Evolutionary conservation across 2,888 invertebrate species (phyloP).

Genomic region (Dolomedes plantarius): DNA sequence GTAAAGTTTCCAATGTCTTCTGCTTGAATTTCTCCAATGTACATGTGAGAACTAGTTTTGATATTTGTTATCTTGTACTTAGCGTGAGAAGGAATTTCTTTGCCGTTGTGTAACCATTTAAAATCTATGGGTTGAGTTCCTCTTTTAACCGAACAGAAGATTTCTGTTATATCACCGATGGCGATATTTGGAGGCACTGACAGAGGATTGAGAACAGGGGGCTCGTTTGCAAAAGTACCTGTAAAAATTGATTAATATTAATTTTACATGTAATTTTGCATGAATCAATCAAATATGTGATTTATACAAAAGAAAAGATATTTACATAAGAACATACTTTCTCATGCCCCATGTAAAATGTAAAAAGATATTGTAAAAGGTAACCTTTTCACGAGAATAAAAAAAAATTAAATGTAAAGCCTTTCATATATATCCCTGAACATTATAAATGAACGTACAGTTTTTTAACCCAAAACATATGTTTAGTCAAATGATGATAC

Average conservation of each 20-base stretch:
- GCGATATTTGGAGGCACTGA: conserved; percentile 28
- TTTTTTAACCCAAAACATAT: too few relatives aligned
- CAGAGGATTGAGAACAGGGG: conserved; percentile 51
- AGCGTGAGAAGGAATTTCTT: background rate
- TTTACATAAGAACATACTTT: too few relatives aligned
- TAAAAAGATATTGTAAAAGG: too few relatives aligned
- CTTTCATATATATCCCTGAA: too few relatives aligned
- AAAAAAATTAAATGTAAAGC: too few relatives aligned
- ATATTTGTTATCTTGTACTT: conserved; percentile 11
- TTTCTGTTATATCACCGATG: conserved; percentile 23
- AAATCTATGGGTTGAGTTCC: conserved; percentile 39
- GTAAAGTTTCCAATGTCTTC: conserved; percentile 63
- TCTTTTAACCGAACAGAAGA: conserved; percentile 31
- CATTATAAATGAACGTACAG: too few relatives aligned
- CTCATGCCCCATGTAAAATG: too few relatives aligned
- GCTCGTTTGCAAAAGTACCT: background rate
- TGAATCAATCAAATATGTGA: too few relatives aligned
- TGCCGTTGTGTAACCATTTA: conserved; percentile 44
- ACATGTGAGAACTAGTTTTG: conserved; percentile 19
- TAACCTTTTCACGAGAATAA: too few relatives aligned
- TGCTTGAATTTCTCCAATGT: conserved; percentile 24
- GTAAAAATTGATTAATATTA: background rate
- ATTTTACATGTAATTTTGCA: too few relatives aligned
- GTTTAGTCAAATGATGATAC: too few relatives aligned
- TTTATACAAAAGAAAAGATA: too few relatives aligned